A percentile compares a stretch with the other conserved stretches of the same genome.
These are phyloP conservation scores for Aculops lycopersici DNA, from an alignment of 1,140 invertebrate species.

Conservation along the genomic window DNA sequence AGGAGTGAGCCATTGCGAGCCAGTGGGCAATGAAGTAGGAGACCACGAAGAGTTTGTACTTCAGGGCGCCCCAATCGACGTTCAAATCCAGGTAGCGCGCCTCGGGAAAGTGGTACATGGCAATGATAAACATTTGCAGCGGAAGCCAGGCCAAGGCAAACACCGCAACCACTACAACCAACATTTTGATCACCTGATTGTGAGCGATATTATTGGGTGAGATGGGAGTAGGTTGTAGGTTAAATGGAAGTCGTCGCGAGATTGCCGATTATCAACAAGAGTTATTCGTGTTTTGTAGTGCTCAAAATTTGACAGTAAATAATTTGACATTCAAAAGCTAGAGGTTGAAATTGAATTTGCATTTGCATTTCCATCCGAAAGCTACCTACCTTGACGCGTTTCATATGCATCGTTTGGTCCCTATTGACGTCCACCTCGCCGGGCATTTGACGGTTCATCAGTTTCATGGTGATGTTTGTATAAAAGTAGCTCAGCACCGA, in stretches of 20 bases:
- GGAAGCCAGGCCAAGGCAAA: constrained; percentile 26
- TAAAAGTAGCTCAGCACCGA: constrained; percentile 20
- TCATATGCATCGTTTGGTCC: constrained; percentile 18
- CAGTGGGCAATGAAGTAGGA: constrained; percentile 21
- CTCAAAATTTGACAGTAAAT: background rate
- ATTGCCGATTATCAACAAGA: background rate
- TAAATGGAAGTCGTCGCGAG: background rate
- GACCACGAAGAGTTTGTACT: constrained; percentile 13
- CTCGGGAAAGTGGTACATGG: constrained; percentile 13
- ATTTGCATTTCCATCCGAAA: constrained; percentile 1
- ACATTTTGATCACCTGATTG: constrained; percentile 23
- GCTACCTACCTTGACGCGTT: constrained; percentile 22
- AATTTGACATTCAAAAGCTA: background rate
- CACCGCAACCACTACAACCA: constrained; percentile 20
- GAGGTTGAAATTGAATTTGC: background rate
- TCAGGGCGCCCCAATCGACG: constrained; percentile 11
- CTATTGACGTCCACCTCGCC: constrained; percentile 19
- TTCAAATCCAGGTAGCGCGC: constrained; percentile 6
- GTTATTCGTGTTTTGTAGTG: background rate
- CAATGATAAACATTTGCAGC: constrained; percentile 16
- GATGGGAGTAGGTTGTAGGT: too few species aligned
- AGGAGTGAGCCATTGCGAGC: constrained; percentile 32
- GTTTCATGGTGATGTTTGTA: constrained; percentile 15
- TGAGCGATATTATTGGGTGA: too few species aligned
- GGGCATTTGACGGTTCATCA: constrained; percentile 19